Percentiles rank a stretch among this genome's conserved stretches.
Conservation (phyloP, 2,888 invertebrate genomes). For the Hipparchia sbordonii region DNA sequence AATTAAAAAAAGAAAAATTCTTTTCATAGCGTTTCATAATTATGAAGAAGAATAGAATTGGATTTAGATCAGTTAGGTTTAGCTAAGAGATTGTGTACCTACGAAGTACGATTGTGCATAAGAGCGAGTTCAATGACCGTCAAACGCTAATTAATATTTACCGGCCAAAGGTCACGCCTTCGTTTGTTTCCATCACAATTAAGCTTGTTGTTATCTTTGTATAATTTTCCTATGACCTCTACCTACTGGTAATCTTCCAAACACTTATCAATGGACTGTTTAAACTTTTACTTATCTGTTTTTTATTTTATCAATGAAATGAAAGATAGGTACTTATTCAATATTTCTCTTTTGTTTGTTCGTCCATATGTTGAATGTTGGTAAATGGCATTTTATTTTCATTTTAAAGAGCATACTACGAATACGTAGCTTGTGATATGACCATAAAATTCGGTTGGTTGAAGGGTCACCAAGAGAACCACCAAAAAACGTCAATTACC, state of each 20-base stretch:
- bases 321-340: not conserved
- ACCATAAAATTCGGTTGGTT: no score
- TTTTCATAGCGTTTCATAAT: no score
- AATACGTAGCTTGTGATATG: no score
- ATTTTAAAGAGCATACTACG: no score
- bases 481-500: no score
- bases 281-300: not conserved
- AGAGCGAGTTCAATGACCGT: not conserved
- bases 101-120: not conserved
- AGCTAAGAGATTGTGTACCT: no score
- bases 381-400: no score
- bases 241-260: constrained; percentile 16
- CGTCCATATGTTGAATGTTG: no score
- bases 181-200: not conserved
- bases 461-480: no score
- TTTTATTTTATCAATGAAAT: not conserved
- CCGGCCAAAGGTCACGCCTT: not conserved
- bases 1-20: no score
- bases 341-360: not conserved
- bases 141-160: not conserved
- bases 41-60: no score
- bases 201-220: constrained; percentile 2
- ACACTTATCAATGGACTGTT: constrained; percentile 6
- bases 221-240: constrained; percentile 13
- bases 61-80: no score